Evolutionary conservation across 2,113 vertebrate genomes (phyloP).

Genomic region (Coptodon bakossiorum): DNA sequence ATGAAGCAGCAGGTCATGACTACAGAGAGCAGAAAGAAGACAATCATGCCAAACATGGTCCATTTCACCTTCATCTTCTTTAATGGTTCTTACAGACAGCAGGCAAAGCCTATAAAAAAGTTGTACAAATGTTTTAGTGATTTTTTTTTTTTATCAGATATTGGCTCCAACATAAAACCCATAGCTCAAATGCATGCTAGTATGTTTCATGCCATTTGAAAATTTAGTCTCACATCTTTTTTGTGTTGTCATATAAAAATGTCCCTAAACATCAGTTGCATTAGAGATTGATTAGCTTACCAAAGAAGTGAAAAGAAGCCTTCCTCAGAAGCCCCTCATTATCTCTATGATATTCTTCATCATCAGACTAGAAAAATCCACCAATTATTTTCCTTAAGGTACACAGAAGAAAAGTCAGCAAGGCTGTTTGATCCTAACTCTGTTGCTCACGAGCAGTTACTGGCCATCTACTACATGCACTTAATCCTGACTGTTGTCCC

Average conservation of each 20-base stretch:
- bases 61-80: slow-evolving; percentile 72
- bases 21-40: slow-evolving; percentile 78
- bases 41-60: slow-evolving; percentile 65
- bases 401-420: background rate
- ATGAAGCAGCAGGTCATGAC: slow-evolving; percentile 83
- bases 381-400: background rate
- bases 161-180: background rate
- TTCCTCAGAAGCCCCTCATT: background rate
- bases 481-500: slow-evolving; percentile 60
- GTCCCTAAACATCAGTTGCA: background rate
- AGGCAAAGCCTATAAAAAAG: background rate
- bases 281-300: background rate
- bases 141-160: background rate
- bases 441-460: slow-evolving; percentile 7
- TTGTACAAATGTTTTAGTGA: background rate
- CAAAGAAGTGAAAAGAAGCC: background rate
- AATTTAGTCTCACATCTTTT: background rate
- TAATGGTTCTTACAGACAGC: background rate
- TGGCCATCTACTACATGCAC: background rate
- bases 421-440: background rate
- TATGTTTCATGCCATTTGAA: background rate
- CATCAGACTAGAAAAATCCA: background rate
- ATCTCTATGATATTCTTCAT: background rate
- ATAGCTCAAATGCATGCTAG: background rate
- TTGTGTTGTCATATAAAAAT: background rate